Conservation (phyloP, 2,113 vertebrate genomes). For the Oceanites oceanicus region DNA sequence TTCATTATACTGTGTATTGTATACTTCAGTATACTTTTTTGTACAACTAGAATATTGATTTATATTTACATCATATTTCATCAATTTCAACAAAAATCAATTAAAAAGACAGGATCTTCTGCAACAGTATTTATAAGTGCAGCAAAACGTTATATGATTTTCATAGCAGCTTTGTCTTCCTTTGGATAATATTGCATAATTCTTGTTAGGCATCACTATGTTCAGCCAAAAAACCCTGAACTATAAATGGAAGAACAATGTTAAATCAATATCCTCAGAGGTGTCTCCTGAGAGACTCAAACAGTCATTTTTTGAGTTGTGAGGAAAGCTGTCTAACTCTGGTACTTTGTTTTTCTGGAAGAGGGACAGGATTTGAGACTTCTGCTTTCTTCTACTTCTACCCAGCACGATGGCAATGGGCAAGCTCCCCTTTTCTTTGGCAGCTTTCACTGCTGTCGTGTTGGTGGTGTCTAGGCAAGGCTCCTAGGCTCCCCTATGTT, state of each 20-base stretch:
- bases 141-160: background rate
- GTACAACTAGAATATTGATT: background rate
- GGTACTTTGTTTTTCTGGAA: background rate
- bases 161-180: background rate
- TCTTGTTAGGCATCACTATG: background rate
- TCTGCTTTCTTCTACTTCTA: background rate
- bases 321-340: background rate
- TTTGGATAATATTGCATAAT: background rate
- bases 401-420: background rate
- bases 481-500: background rate
- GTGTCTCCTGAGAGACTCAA: background rate
- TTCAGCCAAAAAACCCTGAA: background rate
- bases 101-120: background rate
- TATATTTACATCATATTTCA: background rate
- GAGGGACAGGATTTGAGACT: background rate
- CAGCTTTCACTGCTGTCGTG: background rate
- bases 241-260: background rate
- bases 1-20: background rate
- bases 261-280: background rate
- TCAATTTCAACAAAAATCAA: background rate
- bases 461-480: background rate
- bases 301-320: background rate
- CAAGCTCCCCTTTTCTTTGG: background rate
- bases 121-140: background rate
- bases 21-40: background rate